Evolutionary conservation across 2,888 invertebrate species (phyloP), one percentile per base, ranked within the genome.

Genomic region (Sminthurides aquaticus): DNA sequence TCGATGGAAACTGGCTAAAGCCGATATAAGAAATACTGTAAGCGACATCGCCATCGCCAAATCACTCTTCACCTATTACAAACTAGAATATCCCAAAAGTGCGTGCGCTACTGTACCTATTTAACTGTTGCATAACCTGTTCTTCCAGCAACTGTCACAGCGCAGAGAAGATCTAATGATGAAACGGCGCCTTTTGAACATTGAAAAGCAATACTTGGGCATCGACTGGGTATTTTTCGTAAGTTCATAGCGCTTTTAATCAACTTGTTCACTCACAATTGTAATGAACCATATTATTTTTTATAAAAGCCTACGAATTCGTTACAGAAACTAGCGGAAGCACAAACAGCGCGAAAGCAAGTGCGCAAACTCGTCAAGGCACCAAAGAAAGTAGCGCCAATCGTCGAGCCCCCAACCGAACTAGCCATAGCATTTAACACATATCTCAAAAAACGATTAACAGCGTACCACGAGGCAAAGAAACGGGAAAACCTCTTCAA

Each of bases 211-310:
- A 34, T 73, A 73, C 59, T 49, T 70, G 15, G 66, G 66, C 11
- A 70, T 73, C 22, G 70, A 73, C 22, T 73, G 73, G 73, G 71
- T 69, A 8, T 69, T 72, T 58, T 64, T 64, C 48, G 71, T 72
- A 62, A 49, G 60, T 22, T 25, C 48, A 11, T n/a, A n/a, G n/a
- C 34, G 34, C 20, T 3, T n/a, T 18, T 20, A 58, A 58, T 58
- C 5, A 11, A 5, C 24, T 48, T 8, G 3, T 60, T 5, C 8
- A 5, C 28, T 5, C 25, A 43, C 20, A 34, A 11, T 43, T 11
- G 43, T 58, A 18, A 58, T n/a, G 18, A 24, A 22, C n/a, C n/a
- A n/a, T n/a, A n/a, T n/a, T n/a, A n/a, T n/a, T n/a, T n/a, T n/a
- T n/a, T n/a, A n/a, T n/a, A n/a, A n/a, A n/a, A n/a, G n/a, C n/a